phyloP scores from a whole-genome alignment of 2,888 invertebrate species.

The Physocephala rufipes region DNA sequence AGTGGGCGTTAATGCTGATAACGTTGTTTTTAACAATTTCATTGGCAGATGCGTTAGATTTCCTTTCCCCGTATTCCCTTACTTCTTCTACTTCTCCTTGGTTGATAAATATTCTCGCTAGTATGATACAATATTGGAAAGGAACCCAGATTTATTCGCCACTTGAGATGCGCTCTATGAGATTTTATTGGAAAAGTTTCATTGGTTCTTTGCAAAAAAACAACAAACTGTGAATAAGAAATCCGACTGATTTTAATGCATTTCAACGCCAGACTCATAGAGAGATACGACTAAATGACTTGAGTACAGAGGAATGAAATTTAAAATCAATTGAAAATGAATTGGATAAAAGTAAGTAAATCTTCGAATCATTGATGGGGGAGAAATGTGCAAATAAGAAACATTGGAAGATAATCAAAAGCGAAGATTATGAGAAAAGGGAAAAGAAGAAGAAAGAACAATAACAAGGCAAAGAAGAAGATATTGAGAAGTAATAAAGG shows the following conservation, averaged over 20 bases:
- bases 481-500: too few relatives aligned
- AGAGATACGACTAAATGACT: background rate
- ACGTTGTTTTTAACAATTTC: background rate
- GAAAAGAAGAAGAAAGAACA: too few relatives aligned
- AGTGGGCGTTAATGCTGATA: background rate
- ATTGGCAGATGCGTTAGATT: background rate
- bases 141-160: constrained; percentile 22
- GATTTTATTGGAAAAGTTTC: constrained; percentile 32
- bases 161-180: constrained; percentile 19
- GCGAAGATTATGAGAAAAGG: too few relatives aligned
- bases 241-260: constrained; percentile 3
- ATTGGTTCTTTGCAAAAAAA: constrained; percentile 16
- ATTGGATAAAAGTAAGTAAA: too few relatives aligned
- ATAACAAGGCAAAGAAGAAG: too few relatives aligned
- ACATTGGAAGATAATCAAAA: too few relatives aligned
- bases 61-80: background rate
- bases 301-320: too few relatives aligned
- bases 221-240: too few relatives aligned
- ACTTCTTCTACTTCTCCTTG: background rate
- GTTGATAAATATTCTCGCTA: background rate
- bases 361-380: too few relatives aligned
- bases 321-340: too few relatives aligned
- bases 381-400: too few relatives aligned
- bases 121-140: constrained; percentile 2
- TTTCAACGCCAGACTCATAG: constrained; percentile 5